A percentile compares a stretch with the other conserved stretches of the same genome.
These are phyloP conservation scores for Thunnus albacares DNA, from an alignment of 2,797 vertebrate genomes.

Conservation along the genomic window DNA sequence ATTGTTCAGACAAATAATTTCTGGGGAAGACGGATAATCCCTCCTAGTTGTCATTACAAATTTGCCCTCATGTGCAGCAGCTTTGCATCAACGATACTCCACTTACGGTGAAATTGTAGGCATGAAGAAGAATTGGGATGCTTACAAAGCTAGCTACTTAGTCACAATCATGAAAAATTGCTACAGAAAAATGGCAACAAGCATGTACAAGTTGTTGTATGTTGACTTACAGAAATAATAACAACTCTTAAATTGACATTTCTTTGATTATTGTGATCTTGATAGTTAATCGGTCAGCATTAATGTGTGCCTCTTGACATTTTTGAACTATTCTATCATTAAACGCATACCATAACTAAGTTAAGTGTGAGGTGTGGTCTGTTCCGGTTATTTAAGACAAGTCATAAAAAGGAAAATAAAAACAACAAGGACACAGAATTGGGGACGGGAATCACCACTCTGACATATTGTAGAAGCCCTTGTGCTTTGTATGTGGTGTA, in stretches of 20 bases:
- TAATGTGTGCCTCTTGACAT: not conserved
- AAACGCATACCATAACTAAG: not conserved
- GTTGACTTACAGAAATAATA: not conserved
- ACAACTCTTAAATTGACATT: not conserved
- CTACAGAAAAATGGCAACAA: not conserved
- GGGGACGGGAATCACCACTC: not conserved
- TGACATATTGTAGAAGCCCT: not conserved
- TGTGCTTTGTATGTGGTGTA: slow-evolving; percentile 8
- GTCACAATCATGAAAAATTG: not conserved
- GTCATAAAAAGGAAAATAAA: not conserved
- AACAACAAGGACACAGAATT: not conserved
- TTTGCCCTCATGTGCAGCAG: not conserved
- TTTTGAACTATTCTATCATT: not conserved
- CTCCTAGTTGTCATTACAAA: too few relatives aligned
- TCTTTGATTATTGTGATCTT: not conserved
- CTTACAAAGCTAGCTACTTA: not conserved
- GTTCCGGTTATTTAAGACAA: not conserved
- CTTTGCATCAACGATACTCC: not conserved
- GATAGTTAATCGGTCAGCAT: not conserved
- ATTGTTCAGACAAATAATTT: not conserved
- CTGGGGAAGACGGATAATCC: not conserved
- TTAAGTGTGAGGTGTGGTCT: not conserved
- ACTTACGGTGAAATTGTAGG: too few relatives aligned
- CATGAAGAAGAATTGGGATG: too few relatives aligned
- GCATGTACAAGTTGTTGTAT: too few relatives aligned